phyloP scores from a whole-genome alignment of 2,113 vertebrate genomes.

The Platichthys flesus region DNA sequence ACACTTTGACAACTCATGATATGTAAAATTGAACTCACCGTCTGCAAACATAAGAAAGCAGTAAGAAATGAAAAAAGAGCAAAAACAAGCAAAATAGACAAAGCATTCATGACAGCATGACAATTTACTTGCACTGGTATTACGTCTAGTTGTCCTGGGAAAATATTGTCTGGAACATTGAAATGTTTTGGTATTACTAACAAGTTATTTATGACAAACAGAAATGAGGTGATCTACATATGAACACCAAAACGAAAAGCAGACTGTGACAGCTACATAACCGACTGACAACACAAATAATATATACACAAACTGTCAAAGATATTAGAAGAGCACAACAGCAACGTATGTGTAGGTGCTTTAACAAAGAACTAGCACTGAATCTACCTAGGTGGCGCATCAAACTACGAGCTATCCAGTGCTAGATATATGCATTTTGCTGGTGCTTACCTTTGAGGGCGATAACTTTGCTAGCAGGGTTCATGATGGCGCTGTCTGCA shows the following conservation, averaged over 20 bases:
- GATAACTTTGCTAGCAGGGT: constrained; percentile 99
- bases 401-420: constrained; percentile 7
- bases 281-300: constrained; percentile 66
- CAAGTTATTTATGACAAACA: constrained; percentile 47
- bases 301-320: constrained; percentile 53
- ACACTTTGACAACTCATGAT: constrained; percentile 89
- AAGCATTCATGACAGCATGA: constrained; percentile 85
- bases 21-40: constrained; percentile 96
- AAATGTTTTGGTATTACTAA: constrained; percentile 6
- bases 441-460: constrained; percentile 94
- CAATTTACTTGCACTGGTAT: constrained; percentile 62
- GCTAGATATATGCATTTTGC: constrained; percentile 6
- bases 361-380: constrained; percentile 21
- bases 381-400: constrained; percentile 16
- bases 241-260: constrained; percentile 77
- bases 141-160: constrained; percentile 17
- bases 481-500: constrained; percentile 99
- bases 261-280: constrained; percentile 66
- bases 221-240: constrained; percentile 71
- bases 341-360: constrained; percentile 16
- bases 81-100: constrained; percentile 88
- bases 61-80: constrained; percentile 93
- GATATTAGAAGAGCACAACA: constrained; percentile 40
- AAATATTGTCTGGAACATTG: constrained; percentile 34
- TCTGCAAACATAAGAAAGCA: constrained; percentile 99